Base-by-base conservation (phyloP, 2,888 invertebrate species). In the Uropetala carovei region DNA sequence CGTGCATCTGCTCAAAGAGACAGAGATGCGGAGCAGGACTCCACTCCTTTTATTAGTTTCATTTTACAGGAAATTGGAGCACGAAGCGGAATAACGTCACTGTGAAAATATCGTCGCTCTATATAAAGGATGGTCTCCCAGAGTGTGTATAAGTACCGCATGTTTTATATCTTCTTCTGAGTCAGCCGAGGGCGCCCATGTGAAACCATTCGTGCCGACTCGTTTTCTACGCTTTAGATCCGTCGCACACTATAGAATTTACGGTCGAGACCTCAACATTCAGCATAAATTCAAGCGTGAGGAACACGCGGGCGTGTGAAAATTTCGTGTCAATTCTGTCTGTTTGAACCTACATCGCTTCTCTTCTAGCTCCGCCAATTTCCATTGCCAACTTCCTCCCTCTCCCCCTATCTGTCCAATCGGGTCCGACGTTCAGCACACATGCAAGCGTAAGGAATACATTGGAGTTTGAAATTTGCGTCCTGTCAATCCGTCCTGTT, bases 1-100 rank as follows among this genome's bases (percentile, higher is more conserved):
- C 68, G 43, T 75, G 75, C 75, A 75, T 75, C 27, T 75, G 75
- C n/a, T 27, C 75, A 75, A 75, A 75, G 75, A 5, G 75, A 75
- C 64, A 14, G 5, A 64, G 64, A 64, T 0, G 64, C 9, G 14
- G 64, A 13, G 22, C 75, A 75, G 22, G 27, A 27, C 22, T 13
- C 75, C 22, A 13, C 75, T 27, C 13, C 75, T 75, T 75, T 18
- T 75, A 75, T 75, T 75, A 68, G n/a, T 68, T 68, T 18, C 9
- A 68, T 68, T 68, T 22, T 10, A 64, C n/a, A 10, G 68, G n/a
- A 68, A 43, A 43, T 43, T n/a, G 68, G 75, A 27, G 27, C 22
- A 27, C 75, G 22, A 10, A 75, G 5, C 43, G 43, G 43, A 43
- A 43, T 5, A 43, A 43, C 43, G 75, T 68, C 22, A 68, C 68